Evolutionary conservation across 2,113 vertebrate genomes (phyloP).

Genomic region (Erinaceus europaeus): DNA sequence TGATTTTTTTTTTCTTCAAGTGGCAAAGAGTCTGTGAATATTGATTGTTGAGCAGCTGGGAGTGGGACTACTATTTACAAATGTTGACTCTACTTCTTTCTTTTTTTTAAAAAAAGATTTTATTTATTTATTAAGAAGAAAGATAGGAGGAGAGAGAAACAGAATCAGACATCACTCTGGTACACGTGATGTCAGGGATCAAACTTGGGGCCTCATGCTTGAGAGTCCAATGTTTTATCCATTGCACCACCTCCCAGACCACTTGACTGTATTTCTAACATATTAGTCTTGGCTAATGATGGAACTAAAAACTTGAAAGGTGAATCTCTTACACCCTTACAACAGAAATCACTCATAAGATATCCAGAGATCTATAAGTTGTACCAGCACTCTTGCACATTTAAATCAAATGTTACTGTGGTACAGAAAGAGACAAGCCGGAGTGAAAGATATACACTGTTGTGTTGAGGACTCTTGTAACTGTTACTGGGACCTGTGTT

Average conservation of each 20-base stretch:
- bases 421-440: neutral
- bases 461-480: neutral
- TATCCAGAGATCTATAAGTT: conserved; percentile 17
- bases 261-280: too few relatives aligned
- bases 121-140: too few relatives aligned
- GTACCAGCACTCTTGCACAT: neutral
- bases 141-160: too few relatives aligned
- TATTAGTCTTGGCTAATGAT: neutral
- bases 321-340: neutral
- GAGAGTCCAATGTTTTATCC: too few relatives aligned
- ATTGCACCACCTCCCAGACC: too few relatives aligned
- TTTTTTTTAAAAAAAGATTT: too few relatives aligned
- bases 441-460: neutral
- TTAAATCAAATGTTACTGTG: conserved; percentile 14
- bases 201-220: too few relatives aligned
- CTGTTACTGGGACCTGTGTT: conserved; percentile 2
- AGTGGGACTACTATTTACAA: neutral
- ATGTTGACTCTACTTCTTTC: too few relatives aligned
- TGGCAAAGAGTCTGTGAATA: neutral
- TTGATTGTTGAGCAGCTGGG: neutral
- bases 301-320: neutral
- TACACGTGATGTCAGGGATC: too few relatives aligned
- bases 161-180: too few relatives aligned
- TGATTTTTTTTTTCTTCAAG: neutral
- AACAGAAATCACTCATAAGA: neutral